Conservation (phyloP, 2,888 invertebrate species). For the Celastrina argiolus region DNA sequence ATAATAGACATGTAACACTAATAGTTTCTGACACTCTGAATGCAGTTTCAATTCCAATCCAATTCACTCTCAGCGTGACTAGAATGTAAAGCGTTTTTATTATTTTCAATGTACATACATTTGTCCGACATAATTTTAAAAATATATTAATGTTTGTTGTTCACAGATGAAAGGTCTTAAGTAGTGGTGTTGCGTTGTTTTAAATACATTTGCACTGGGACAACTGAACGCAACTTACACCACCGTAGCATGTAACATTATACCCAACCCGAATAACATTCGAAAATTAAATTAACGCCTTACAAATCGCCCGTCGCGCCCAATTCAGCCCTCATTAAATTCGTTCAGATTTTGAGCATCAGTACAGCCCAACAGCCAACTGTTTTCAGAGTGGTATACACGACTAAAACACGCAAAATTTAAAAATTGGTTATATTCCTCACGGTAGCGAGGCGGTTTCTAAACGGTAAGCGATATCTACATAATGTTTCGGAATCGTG, state of each 20-base stretch:
- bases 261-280: background rate
- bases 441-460: slow-evolving; percentile 27
- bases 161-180: background rate
- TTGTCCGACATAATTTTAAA: background rate
- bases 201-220: background rate
- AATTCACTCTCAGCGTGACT: slow-evolving; percentile 35
- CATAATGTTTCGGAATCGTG: slow-evolving; percentile 32
- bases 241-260: background rate
- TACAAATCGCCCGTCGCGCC: slow-evolving; percentile 36
- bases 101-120: too few species aligned
- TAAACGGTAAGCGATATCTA: slow-evolving; percentile 36
- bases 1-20: slow-evolving; percentile 40
- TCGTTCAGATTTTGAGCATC: slow-evolving; percentile 40
- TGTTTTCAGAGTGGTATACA: slow-evolving; percentile 43
- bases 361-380: slow-evolving; percentile 31
- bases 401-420: slow-evolving; percentile 35
- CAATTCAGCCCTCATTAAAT: slow-evolving; percentile 35
- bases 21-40: slow-evolving; percentile 44
- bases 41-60: slow-evolving; percentile 41
- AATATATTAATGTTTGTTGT: background rate
- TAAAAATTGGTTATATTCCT: slow-evolving; percentile 31
- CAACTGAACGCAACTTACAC: background rate
- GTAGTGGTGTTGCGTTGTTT: background rate
- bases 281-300: slow-evolving; percentile 27
- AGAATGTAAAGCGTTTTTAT: slow-evolving; percentile 36